Conservation (phyloP, 2,797 vertebrate species). For the Petrocephalus sullivani region DNA sequence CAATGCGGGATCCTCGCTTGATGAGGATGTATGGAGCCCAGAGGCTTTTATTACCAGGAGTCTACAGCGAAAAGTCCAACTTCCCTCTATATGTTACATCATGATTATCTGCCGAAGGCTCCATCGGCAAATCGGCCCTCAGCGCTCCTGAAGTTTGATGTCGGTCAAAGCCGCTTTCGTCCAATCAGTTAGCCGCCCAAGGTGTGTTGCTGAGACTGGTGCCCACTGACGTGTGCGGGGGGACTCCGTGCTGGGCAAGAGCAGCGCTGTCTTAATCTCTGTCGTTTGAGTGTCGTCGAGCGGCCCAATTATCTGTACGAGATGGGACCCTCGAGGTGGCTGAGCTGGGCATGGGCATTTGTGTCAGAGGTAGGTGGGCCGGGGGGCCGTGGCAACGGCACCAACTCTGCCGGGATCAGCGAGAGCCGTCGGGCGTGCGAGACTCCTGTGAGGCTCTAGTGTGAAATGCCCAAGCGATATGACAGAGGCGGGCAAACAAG, state of each 20-base stretch:
- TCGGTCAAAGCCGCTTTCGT: slow-evolving; percentile 47
- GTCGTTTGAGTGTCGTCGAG: slow-evolving; percentile 18
- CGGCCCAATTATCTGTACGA: slow-evolving; percentile 36
- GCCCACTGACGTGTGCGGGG: slow-evolving; percentile 31
- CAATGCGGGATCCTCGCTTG: background rate
- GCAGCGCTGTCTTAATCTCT: slow-evolving; percentile 29
- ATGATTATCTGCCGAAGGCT: slow-evolving; percentile 33
- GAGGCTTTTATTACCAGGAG: background rate
- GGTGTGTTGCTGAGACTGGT: slow-evolving; percentile 30
- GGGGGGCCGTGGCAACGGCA: background rate
- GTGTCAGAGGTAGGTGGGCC: slow-evolving; percentile 29
- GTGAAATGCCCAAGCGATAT: slow-evolving; percentile 41
- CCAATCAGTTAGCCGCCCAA: slow-evolving; percentile 43
- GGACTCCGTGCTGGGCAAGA: slow-evolving; percentile 26
- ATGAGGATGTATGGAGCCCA: background rate
- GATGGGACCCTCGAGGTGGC: slow-evolving; percentile 15
- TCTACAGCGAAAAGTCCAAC: background rate
- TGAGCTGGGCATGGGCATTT: background rate
- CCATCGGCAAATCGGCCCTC: slow-evolving; percentile 34
- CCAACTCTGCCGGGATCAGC: background rate
- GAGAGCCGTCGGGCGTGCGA: background rate
- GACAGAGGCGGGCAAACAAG: slow-evolving; percentile 44
- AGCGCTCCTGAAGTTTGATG: slow-evolving; percentile 45
- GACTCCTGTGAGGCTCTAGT: slow-evolving; percentile 36
- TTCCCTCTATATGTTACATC: background rate